A percentile compares a stretch with the other conserved stretches of the same genome.
These are phyloP conservation scores for Cosmia pyralina DNA, from an alignment of 2,888 invertebrate genomes.

Conservation along the genomic window DNA sequence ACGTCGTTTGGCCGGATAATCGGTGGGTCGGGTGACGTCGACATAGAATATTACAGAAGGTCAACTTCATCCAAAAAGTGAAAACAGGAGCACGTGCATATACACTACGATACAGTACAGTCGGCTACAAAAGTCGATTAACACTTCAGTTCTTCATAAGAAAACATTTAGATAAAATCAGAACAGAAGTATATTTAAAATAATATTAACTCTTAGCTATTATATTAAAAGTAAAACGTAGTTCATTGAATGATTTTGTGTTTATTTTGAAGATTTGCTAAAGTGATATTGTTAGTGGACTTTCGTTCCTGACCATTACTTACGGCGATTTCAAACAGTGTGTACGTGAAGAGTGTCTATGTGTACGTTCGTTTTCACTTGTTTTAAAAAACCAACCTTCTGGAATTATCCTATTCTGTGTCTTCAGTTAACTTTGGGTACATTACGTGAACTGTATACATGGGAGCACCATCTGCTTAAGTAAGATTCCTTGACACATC, in stretches of 20 bases:
- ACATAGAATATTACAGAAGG: neutral
- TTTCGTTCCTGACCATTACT: neutral
- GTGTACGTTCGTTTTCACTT: neutral
- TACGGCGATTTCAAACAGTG: neutral
- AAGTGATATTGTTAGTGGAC: neutral
- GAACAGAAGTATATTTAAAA: too few relatives aligned
- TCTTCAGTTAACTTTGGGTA: slow-evolving; percentile 33
- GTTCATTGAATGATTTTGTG: neutral
- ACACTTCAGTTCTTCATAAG: neutral
- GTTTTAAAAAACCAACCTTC: neutral
- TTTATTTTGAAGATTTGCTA: neutral
- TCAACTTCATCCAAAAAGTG: neutral
- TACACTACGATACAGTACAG: neutral
- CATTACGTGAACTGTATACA: slow-evolving; percentile 51
- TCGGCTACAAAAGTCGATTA: neutral
- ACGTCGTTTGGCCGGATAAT: slow-evolving; percentile 55
- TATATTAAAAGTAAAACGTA: neutral
- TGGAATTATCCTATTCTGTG: neutral
- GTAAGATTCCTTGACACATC: slow-evolving; percentile 24
- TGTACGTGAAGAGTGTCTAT: neutral
- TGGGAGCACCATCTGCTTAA: slow-evolving; percentile 37
- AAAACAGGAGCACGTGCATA: neutral
- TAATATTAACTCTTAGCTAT: too few relatives aligned
- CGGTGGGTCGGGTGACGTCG: slow-evolving; percentile 23
- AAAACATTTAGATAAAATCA: too few relatives aligned